Percentiles rank a stretch among this genome's conserved stretches.
phyloP scores from a whole-genome alignment of 2,797 vertebrate species.

The Tragopan temminckii region DNA sequence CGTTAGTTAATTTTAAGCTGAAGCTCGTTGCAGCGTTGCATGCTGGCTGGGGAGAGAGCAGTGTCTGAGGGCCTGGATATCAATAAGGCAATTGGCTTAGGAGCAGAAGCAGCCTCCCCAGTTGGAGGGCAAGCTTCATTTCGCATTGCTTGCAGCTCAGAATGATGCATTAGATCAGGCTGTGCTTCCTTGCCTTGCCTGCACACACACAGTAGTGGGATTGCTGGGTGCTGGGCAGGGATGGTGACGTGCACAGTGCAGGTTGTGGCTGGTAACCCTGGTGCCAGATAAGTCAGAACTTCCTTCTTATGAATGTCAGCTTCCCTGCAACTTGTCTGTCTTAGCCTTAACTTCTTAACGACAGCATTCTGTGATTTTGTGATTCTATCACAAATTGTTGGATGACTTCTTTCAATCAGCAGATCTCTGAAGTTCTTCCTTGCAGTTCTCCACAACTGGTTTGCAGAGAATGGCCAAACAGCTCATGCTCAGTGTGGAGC shows the following conservation, averaged over 20 bases:
- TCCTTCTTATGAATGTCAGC: not conserved
- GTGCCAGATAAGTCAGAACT: not conserved
- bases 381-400: not conserved
- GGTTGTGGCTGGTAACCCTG: fast-evolving
- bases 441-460: fast-evolving
- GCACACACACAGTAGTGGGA: fast-evolving
- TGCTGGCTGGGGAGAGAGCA: fast-evolving
- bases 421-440: not conserved
- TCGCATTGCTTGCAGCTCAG: not conserved
- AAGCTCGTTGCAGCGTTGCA: not conserved
- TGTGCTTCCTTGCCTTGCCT: fast-evolving
- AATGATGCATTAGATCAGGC: fast-evolving
- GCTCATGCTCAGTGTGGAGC: not conserved
- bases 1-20: not conserved
- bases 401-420: not conserved
- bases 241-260: fast-evolving
- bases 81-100: not conserved
- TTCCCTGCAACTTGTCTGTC: not conserved
- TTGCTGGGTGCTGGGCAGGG: not conserved
- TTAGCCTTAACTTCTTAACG: not conserved
- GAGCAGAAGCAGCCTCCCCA: fast-evolving
- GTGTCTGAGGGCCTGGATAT: not conserved
- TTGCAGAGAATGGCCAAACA: not conserved
- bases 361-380: too few relatives aligned
- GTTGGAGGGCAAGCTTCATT: not conserved